A percentile compares a stretch with the other conserved stretches of the same genome.
Evolutionary conservation across 2,797 vertebrate species (phyloP).

Genomic region (Melanotaenia nigrans): DNA sequence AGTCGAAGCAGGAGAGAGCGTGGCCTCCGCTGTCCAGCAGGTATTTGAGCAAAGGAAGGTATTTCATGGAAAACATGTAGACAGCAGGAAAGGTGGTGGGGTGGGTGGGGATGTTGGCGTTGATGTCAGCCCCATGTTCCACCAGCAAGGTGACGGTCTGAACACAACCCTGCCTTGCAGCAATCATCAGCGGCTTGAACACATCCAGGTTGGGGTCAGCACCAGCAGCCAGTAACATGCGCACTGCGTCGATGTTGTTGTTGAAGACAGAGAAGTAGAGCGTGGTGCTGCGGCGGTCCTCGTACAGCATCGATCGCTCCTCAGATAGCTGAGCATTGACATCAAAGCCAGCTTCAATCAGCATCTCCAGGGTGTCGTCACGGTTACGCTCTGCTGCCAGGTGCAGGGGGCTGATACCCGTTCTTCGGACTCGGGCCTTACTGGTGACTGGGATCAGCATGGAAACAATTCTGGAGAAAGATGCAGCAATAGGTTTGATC

Average conservation of each 20-base stretch:
- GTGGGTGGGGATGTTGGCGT: constrained; percentile 87
- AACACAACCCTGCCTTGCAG: constrained; percentile 87
- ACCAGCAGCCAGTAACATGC: constrained; percentile 86
- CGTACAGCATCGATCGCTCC: constrained; percentile 86
- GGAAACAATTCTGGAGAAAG: constrained; percentile 85
- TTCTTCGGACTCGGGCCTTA: constrained; percentile 85
- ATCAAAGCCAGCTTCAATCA: constrained; percentile 89
- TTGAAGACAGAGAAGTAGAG: constrained; percentile 92
- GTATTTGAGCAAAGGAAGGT: constrained; percentile 89
- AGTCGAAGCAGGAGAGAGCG: constrained; percentile 88
- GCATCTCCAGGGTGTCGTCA: constrained; percentile 85
- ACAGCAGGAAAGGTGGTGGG: constrained; percentile 92
- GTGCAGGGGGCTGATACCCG: constrained; percentile 94
- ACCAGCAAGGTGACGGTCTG: constrained; percentile 86
- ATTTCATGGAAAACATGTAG: constrained; percentile 94
- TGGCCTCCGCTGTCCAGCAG: constrained; percentile 91
- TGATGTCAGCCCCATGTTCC: constrained; percentile 89
- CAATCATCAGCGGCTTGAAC: constrained; percentile 90
- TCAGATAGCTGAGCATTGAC: constrained; percentile 87
- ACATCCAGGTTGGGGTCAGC: constrained; percentile 91
- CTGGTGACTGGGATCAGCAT: constrained; percentile 91
- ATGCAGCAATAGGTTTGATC: not conserved
- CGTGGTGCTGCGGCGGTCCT: constrained; percentile 89
- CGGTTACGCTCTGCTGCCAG: constrained; percentile 90
- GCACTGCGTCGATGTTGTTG: constrained; percentile 85